These are phyloP conservation scores for Manduca sexta DNA, from an alignment of 1,140 invertebrate genomes.

Conservation along the genomic window DNA sequence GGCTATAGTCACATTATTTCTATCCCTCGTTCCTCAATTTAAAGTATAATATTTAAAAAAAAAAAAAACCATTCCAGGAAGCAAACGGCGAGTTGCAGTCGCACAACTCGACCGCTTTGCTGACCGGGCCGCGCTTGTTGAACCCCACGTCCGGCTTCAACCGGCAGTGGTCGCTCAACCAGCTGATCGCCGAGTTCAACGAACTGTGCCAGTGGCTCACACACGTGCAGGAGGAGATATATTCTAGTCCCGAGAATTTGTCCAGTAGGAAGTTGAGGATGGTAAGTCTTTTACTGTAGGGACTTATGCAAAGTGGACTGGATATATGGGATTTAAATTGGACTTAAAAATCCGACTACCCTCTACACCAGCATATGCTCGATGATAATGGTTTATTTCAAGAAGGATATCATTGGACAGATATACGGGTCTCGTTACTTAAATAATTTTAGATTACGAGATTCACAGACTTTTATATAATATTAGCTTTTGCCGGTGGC, in stretches of 20 bases:
- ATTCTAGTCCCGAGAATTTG: constrained; percentile 82
- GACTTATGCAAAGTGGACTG: no score
- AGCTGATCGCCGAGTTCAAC: constrained; percentile 85
- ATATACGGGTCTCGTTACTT: no score
- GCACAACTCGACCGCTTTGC: constrained; percentile 66
- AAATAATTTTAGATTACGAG: no score
- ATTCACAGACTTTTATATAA: no score
- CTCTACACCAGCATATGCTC: no score
- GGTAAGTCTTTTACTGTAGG: constrained; percentile 55
- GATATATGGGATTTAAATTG: not conserved
- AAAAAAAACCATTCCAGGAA: constrained; percentile 77
- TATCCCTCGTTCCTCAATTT: no score
- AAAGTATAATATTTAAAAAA: no score
- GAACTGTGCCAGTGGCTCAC: constrained; percentile 87
- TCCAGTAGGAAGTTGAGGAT: constrained; percentile 79
- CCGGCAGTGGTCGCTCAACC: constrained; percentile 80
- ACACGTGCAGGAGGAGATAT: constrained; percentile 83
- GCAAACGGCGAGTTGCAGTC: constrained; percentile 83
- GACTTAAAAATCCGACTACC: no score
- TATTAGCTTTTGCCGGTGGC: no score
- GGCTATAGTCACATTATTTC: no score
- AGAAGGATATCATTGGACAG: no score
- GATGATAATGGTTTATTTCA: no score
- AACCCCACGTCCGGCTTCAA: constrained; percentile 55
- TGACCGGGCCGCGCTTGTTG: constrained; percentile 41